A percentile compares a stretch with the other conserved stretches of the same genome.
Evolutionary conservation across 2,113 vertebrate genomes (phyloP).

Genomic region (Pristiophorus japonicus): DNA sequence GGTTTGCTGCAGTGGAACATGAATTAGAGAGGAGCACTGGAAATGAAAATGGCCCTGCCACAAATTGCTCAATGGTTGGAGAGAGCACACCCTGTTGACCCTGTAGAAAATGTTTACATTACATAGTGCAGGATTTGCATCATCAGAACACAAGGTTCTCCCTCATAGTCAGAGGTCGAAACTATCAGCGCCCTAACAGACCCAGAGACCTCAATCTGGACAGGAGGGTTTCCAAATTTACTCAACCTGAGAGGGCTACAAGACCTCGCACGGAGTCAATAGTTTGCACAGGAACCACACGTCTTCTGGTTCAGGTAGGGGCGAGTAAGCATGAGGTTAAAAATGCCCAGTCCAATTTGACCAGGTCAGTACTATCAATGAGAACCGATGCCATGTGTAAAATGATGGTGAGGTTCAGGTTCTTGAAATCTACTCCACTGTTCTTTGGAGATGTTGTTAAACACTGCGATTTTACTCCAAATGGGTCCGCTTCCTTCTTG

Average conservation of each 20-base stretch:
- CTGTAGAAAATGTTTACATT: slow-evolving; percentile 33
- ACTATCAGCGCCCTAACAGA: not conserved
- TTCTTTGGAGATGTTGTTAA: not conserved
- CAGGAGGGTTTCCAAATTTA: not conserved
- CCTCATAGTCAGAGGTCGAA: not conserved
- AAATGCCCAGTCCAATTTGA: not conserved
- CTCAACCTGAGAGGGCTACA: not conserved
- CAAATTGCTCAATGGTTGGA: slow-evolving; percentile 27
- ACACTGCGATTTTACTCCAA: not conserved
- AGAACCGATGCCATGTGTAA: not conserved
- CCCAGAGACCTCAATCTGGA: not conserved
- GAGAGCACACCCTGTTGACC: slow-evolving; percentile 18
- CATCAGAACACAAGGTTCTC: not conserved
- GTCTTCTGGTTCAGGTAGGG: not conserved
- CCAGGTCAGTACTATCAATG: not conserved
- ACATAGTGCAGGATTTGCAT: slow-evolving; percentile 29
- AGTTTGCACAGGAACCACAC: not conserved
- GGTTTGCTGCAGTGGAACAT: not conserved
- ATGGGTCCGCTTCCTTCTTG: not conserved
- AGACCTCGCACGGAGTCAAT: not conserved
- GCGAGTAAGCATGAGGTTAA: not conserved
- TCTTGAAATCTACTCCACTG: not conserved
- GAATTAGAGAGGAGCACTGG: not conserved
- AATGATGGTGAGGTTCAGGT: not conserved
- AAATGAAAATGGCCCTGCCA: slow-evolving; percentile 5